A percentile compares a stretch with the other conserved stretches of the same genome.
Conservation (phyloP, 2,888 invertebrate genomes). For the Strigamia transsilvanica region DNA sequence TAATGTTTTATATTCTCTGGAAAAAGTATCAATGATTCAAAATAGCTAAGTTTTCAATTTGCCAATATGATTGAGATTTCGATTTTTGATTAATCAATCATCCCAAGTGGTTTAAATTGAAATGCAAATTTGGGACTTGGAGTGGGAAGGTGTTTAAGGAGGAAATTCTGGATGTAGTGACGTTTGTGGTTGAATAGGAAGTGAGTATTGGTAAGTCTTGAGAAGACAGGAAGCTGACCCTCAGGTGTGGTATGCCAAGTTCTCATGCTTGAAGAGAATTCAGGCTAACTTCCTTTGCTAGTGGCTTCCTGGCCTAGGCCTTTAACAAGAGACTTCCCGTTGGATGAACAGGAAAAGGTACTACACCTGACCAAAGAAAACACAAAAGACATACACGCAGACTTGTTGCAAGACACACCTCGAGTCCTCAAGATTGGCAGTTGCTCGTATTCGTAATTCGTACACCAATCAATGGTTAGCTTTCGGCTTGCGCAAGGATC, state of each 20-base stretch:
- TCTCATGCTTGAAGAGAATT: slow-evolving; percentile 49
- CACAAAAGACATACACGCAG: slow-evolving; percentile 35
- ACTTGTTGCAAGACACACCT: slow-evolving; percentile 37
- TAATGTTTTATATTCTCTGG: too few relatives aligned
- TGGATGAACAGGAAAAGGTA: slow-evolving; percentile 48
- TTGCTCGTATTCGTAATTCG: background rate
- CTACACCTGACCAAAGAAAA: slow-evolving; percentile 49
- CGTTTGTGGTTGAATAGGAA: background rate
- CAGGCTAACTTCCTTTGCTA: slow-evolving; percentile 45
- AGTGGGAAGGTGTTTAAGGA: too few relatives aligned
- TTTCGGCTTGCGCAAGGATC: background rate
- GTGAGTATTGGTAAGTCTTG: slow-evolving; percentile 24
- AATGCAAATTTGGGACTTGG: too few relatives aligned
- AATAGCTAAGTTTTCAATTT: too few relatives aligned
- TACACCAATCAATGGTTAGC: background rate
- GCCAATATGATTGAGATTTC: too few relatives aligned
- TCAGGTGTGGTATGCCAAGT: slow-evolving; percentile 49
- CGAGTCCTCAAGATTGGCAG: slow-evolving; percentile 11
- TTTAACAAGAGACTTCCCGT: slow-evolving; percentile 49
- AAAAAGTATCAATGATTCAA: too few relatives aligned
- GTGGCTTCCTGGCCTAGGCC: slow-evolving; percentile 24
- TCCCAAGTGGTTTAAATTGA: too few relatives aligned
- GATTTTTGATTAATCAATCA: too few relatives aligned
- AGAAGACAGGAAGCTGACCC: slow-evolving; percentile 34
- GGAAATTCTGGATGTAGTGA: background rate